A percentile compares a stretch with the other conserved stretches of the same genome.
phyloP scores from a whole-genome alignment of 2,113 vertebrate genomes.

The Neolamprologus tretocephalus region DNA sequence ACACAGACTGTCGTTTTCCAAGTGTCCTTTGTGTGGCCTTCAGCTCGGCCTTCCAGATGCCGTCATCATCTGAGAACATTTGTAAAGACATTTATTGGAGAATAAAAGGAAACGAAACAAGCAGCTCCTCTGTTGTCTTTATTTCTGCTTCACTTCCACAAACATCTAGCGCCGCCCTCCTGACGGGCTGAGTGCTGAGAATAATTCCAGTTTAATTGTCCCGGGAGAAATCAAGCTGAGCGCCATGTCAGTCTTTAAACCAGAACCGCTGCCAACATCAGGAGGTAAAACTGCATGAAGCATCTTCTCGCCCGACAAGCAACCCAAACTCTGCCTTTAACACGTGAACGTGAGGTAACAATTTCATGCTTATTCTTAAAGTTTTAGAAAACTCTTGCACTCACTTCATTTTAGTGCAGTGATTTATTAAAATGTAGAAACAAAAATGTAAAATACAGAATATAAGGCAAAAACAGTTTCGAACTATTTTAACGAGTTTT shows the following conservation, averaged over 20 bases:
- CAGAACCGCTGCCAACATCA: background rate
- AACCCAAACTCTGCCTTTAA: background rate
- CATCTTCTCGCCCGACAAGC: background rate
- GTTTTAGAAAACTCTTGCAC: background rate
- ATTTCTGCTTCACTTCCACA: background rate
- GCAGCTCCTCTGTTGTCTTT: background rate
- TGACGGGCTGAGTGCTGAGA: background rate
- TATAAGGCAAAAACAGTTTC: background rate
- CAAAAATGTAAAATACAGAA: background rate
- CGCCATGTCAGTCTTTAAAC: background rate
- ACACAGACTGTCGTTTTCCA: constrained; percentile 29
- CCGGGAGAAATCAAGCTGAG: background rate
- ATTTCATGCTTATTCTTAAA: background rate
- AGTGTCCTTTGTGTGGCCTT: constrained; percentile 67
- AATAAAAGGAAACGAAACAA: constrained; percentile 58
- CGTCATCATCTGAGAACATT: constrained; percentile 46
- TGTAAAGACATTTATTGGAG: constrained; percentile 52
- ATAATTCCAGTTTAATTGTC: background rate
- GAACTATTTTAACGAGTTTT: background rate
- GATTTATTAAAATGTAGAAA: background rate
- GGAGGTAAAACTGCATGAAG: background rate
- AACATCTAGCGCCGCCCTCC: background rate
- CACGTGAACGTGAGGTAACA: background rate
- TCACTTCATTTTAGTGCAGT: background rate
- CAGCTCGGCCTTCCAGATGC: background rate